A percentile compares a stretch with the other conserved stretches of the same genome.
phyloP scores from a whole-genome alignment of 2,113 vertebrate genomes.

The Tychaedon coryphoeus region DNA sequence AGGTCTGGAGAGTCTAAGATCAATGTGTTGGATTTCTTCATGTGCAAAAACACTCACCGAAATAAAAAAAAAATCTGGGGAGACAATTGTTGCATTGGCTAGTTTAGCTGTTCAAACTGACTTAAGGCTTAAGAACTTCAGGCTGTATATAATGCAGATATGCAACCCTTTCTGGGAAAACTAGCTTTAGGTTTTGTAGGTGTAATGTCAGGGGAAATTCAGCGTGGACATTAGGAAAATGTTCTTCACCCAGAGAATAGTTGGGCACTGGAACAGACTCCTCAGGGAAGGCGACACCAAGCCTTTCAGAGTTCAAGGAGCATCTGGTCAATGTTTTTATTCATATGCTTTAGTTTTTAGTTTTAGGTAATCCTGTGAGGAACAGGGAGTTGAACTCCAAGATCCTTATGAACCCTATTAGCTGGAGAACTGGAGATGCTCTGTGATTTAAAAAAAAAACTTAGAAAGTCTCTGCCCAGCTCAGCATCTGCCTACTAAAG shows the following conservation, averaged over 20 bases:
- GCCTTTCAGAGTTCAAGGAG: neutral
- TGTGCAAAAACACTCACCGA: fast-evolving
- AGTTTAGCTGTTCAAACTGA: neutral
- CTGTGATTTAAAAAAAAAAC: neutral
- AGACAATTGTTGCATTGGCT: neutral
- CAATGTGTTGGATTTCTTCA: neutral
- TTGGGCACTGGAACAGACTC: neutral
- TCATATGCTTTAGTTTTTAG: neutral
- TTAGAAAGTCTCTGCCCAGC: neutral
- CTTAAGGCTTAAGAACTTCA: neutral
- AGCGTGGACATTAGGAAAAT: neutral
- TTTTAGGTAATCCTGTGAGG: neutral
- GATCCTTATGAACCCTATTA: neutral
- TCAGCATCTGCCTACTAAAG: neutral
- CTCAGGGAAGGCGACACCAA: neutral
- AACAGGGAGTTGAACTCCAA: fast-evolving
- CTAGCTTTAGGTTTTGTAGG: neutral
- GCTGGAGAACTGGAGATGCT: neutral
- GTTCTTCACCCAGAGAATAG: neutral
- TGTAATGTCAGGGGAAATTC: neutral
- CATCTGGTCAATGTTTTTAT: neutral
- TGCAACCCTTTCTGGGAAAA: neutral
- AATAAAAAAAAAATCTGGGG: neutral
- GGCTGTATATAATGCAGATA: neutral
- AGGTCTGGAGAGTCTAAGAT: neutral